Base-by-base conservation (phyloP, 2,888 invertebrate species). In the Volucella bombylans region DNA sequence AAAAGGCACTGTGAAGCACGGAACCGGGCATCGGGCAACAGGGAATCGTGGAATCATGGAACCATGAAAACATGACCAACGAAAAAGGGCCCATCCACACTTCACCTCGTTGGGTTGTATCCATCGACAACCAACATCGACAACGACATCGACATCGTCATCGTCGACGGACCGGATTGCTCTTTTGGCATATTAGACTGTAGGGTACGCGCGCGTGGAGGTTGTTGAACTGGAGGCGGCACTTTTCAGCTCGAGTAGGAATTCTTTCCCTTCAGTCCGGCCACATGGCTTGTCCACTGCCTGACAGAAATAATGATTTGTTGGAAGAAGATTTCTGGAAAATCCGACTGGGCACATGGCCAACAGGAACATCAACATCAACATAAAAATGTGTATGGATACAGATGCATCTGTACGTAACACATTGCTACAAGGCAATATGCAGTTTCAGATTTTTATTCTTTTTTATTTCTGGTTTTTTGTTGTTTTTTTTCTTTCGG, bases 251-350 rank as follows among this genome's bases (percentile, higher is more conserved):
- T 77, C 59, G 77, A 77, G 62, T 72, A 61, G 65, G 71, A 82
- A 82, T 82, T 71, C 72, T 68, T 82, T 69, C 64, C 68, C 61
- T 79, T 61, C 50, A 52, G 52, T 78, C 47, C 52, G 52, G 62
- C 62, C 62, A 31, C 31, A 31, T 68, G 45, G 64, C 57, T 72
- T 15, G 41, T 69, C 57, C 57, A 41, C 39, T 72, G 82, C 41
- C 71, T 79, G 82, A 73, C 79, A 82, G 78, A 68, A 82, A 64
- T 79, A 79, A 82, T 82, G 82, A 82, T 82, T 82, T 82, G 82
- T 74, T 79, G 68, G 73, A 79, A 41, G 78, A 68, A 73, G 73
- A 65, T 45, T 79, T 73, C 57, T 79, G 57, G 68, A 68, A 76
- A 61, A 68, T 76, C 59, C n/a, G 43, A 64, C 68, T 64, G 72